Evolutionary conservation across 2,797 vertebrate genomes (phyloP).

Genomic region (Lutjanus campechanus): DNA sequence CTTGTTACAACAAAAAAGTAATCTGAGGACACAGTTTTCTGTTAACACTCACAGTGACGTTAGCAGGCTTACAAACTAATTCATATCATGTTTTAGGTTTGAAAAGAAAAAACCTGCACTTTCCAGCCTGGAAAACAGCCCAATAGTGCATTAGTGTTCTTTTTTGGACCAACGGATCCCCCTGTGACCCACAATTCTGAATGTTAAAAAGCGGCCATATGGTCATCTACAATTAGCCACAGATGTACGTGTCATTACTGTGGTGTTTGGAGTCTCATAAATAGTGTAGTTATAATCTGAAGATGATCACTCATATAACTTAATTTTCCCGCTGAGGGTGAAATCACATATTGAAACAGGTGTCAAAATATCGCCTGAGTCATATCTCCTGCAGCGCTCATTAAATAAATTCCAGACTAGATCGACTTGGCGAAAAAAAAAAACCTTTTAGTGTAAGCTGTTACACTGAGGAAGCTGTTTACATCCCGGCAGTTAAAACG

Average conservation of each 20-base stretch:
- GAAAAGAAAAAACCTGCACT: background rate
- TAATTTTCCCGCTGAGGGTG: constrained; percentile 50
- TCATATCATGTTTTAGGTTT: background rate
- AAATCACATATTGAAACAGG: constrained; percentile 73
- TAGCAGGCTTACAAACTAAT: background rate
- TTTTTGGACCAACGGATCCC: background rate
- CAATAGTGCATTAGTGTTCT: background rate
- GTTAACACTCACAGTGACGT: background rate
- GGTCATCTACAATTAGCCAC: constrained; percentile 35
- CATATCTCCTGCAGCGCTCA: constrained; percentile 37
- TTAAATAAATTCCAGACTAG: constrained; percentile 47
- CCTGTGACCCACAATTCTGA: background rate
- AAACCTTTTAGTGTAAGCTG: constrained; percentile 3
- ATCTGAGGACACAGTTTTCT: too few relatives aligned
- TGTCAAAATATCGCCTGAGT: constrained; percentile 57
- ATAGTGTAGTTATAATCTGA: constrained; percentile 44
- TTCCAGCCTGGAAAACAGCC: background rate
- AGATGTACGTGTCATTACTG: constrained; percentile 31
- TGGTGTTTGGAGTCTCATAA: constrained; percentile 36
- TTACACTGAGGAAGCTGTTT: constrained; percentile 8
- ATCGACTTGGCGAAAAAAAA: constrained; percentile 37
- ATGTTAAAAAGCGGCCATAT: constrained; percentile 1
- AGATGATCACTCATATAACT: constrained; percentile 53
- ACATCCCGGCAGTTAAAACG: constrained; percentile 32
- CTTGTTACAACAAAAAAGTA: too few relatives aligned